Evolutionary conservation across 1,140 invertebrate species (phyloP).

Genomic region (Lasioglossum albipes): DNA sequence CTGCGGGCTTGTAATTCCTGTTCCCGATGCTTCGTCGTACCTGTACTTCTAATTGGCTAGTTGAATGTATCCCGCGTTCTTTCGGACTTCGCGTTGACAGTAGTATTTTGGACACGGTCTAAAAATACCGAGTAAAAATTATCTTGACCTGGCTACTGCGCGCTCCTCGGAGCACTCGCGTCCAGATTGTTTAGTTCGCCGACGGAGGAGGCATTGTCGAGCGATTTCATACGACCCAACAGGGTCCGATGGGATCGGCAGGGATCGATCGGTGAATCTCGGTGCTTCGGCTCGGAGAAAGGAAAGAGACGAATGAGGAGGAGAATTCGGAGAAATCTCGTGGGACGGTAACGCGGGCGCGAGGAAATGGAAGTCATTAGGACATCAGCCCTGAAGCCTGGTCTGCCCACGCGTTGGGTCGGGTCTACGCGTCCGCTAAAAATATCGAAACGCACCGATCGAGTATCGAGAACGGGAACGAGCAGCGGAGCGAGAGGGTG

Average conservation of each 20-base stretch:
- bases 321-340: too few species aligned
- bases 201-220: neutral
- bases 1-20: too few species aligned
- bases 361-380: conserved; percentile 62
- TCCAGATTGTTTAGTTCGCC: neutral
- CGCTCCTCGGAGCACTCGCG: neutral
- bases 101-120: conserved; percentile 32
- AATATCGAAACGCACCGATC: conserved; percentile 68
- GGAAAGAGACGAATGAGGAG: too few species aligned
- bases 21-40: too few species aligned
- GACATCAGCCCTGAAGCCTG: conserved; percentile 57
- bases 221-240: too few species aligned
- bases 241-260: too few species aligned
- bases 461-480: conserved; percentile 62
- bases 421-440: conserved; percentile 67
- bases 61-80: conserved; percentile 33
- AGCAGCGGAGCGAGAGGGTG: neutral
- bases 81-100: conserved; percentile 41
- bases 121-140: conserved; percentile 43
- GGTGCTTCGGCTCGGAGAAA: too few species aligned
- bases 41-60: conserved; percentile 26
- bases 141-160: conserved; percentile 29
- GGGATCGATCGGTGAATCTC: too few species aligned
- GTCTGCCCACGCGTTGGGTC: conserved; percentile 47
- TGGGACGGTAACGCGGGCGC: too few species aligned